These are phyloP conservation scores for Taxidea taxus DNA, from an alignment of 2,113 vertebrate genomes.

Conservation along the genomic window DNA sequence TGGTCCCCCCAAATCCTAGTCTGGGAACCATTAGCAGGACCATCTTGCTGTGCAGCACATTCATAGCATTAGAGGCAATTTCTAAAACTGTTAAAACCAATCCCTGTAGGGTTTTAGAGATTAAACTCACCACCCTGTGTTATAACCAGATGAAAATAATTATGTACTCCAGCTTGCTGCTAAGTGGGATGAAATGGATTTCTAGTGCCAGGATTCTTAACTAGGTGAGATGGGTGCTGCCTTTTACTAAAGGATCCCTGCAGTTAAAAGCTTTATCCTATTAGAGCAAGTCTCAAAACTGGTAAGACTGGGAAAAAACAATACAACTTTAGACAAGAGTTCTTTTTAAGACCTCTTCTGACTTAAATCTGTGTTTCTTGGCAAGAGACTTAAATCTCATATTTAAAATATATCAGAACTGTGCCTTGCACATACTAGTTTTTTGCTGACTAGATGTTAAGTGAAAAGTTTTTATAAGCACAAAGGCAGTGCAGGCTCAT, in stretches of 20 bases:
- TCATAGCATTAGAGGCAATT: slow-evolving; percentile 63
- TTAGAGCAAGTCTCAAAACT: slow-evolving; percentile 63
- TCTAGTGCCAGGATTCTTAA: slow-evolving; percentile 61
- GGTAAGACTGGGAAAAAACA: slow-evolving; percentile 14
- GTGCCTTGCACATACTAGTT: not conserved
- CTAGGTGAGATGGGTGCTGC: slow-evolving; percentile 61
- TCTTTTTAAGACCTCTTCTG: slow-evolving; percentile 42
- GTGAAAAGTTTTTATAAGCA: not conserved
- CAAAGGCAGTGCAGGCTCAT: not conserved
- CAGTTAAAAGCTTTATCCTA: slow-evolving; percentile 55
- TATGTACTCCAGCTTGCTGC: slow-evolving; percentile 57
- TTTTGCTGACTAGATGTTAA: slow-evolving; percentile 38
- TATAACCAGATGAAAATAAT: slow-evolving; percentile 76
- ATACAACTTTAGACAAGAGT: slow-evolving; percentile 43
- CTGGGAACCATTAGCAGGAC: slow-evolving; percentile 73
- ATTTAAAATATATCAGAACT: slow-evolving; percentile 28
- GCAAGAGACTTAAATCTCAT: slow-evolving; percentile 33
- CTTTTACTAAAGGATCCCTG: slow-evolving; percentile 27
- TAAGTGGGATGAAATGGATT: slow-evolving; percentile 52
- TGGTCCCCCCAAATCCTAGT: slow-evolving; percentile 53
- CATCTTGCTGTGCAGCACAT: slow-evolving; percentile 50
- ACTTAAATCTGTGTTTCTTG: slow-evolving; percentile 48
- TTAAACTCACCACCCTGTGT: slow-evolving; percentile 71
- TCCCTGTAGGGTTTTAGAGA: slow-evolving; percentile 72
- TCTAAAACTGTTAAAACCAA: slow-evolving; percentile 72